Evolutionary conservation across 2,888 invertebrate genomes (phyloP), one percentile per base, ranked within the genome.

Genomic region (Epinotia demarniana): DNA sequence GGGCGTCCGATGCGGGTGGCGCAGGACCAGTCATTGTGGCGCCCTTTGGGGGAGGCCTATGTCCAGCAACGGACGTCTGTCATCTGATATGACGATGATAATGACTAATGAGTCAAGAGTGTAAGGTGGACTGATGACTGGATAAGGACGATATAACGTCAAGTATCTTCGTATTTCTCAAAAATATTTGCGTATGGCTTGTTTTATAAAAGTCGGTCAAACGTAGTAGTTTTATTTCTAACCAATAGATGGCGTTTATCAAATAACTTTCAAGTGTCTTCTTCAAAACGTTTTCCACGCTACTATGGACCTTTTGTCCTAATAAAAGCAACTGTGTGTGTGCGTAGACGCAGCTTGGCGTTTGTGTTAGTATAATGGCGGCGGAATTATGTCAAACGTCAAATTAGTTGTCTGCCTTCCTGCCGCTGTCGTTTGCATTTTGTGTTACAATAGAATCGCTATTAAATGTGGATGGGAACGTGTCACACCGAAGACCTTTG

Each of bases 331-430:
- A 33, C 16, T 46, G 33, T 43, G 13, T 57, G 18, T 16, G 11
- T n/a, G 60, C 61, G 60, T 71, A 33, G 18, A 58, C 33, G 70
- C 73, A 83, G 85, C 9, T 39, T 39, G 39, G 82, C 84, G 85
- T 84, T 85, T 84, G 87, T 85, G 81, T 84, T 79, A 83, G 81
- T 77, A 87, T 86, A 90, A 90, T 90, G 85, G 87, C 82, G 81
- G 83, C 79, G 81, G 88, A 89, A 90, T 90, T 88, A 91, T 90
- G 90, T 91, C 91, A 91, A 92, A 92, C 86, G 92, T 92, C 92
- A 92, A 91, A 92, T 92, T 91, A 92, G 88, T 90, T 84, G 89
- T 84, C 87, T 85, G 85, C 85, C 86, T 90, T 91, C 90, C 91
- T 89, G 90, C 89, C 89, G 86, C 89, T 88, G 90, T 89, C 90